A percentile compares a stretch with the other conserved stretches of the same genome.
These are phyloP conservation scores for Takifugu ocellatus DNA, from an alignment of 2,797 vertebrate species.

Conservation along the genomic window DNA sequence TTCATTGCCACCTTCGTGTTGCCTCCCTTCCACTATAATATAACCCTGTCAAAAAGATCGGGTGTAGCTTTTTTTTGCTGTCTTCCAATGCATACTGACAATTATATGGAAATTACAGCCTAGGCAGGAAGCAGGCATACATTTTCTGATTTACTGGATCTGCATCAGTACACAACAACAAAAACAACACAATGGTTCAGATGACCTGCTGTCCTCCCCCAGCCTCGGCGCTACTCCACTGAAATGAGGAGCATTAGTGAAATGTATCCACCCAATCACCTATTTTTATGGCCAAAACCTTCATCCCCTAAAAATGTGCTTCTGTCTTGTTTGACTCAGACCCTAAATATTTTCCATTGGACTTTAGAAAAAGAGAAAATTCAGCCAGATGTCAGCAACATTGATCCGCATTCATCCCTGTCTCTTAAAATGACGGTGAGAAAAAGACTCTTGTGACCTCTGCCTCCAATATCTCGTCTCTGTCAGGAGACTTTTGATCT, in stretches of 20 bases:
- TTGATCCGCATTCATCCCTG: background rate
- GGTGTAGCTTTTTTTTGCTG: slow-evolving; percentile 1
- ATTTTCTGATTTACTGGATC: background rate
- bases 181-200: background rate
- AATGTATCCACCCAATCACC: no score
- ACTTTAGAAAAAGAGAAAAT: background rate
- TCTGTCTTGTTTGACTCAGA: no score
- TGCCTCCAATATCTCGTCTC: background rate
- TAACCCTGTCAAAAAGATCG: background rate
- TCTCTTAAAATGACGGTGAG: background rate
- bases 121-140: background rate
- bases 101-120: slow-evolving; percentile 6
- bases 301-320: no score
- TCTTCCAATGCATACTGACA: slow-evolving; percentile 2
- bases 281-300: no score
- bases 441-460: background rate
- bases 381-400: background rate
- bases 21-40: background rate
- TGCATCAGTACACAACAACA: slow-evolving; percentile 1
- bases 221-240: no score
- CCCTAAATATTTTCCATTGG: no score
- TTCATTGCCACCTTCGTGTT: background rate
- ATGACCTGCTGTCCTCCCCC: background rate
- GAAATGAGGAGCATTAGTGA: no score
- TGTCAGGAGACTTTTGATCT: no score